A percentile compares a stretch with the other conserved stretches of the same genome.
Evolutionary conservation across 2,888 invertebrate species (phyloP).

Genomic region (Merodon equestris): DNA sequence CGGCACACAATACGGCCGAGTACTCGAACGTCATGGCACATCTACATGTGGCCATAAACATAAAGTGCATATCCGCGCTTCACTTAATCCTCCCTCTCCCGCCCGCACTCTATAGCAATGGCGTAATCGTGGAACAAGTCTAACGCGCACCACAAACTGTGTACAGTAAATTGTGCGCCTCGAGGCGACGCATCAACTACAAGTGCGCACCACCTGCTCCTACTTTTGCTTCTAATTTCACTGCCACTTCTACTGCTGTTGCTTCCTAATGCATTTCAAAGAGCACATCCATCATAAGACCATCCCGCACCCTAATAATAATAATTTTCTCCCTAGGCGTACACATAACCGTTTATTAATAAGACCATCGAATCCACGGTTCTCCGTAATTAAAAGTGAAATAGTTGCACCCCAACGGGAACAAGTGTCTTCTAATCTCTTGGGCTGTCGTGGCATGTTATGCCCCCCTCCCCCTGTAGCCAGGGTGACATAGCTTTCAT

Average conservation of each 20-base stretch:
- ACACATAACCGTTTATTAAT: constrained; percentile 65
- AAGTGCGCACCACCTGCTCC: constrained; percentile 65
- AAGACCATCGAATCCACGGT: constrained; percentile 61
- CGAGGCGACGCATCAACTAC: constrained; percentile 39
- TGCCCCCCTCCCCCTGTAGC: too few species aligned
- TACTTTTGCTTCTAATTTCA: constrained; percentile 5
- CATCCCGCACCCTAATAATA: constrained; percentile 60
- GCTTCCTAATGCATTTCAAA: constrained; percentile 62
- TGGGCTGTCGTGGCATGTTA: constrained; percentile 55
- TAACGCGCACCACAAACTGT: constrained; percentile 40
- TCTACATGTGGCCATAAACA: constrained; percentile 30
- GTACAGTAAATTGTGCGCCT: constrained; percentile 45
- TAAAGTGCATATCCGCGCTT: constrained; percentile 38
- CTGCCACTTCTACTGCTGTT: not conserved
- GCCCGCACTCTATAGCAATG: constrained; percentile 35
- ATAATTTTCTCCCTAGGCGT: constrained; percentile 52
- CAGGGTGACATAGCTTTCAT: constrained; percentile 57
- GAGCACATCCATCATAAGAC: constrained; percentile 64
- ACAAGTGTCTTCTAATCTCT: constrained; percentile 60
- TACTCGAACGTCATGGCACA: constrained; percentile 34
- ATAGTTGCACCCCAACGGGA: constrained; percentile 51
- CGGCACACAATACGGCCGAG: constrained; percentile 16
- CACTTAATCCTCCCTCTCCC: constrained; percentile 18
- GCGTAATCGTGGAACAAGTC: constrained; percentile 46
- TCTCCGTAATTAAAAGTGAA: constrained; percentile 67